Evolutionary conservation across 2,113 vertebrate species (phyloP), one percentile per base, ranked within the genome.

Genomic region (Heterotilapia buettikoferi): DNA sequence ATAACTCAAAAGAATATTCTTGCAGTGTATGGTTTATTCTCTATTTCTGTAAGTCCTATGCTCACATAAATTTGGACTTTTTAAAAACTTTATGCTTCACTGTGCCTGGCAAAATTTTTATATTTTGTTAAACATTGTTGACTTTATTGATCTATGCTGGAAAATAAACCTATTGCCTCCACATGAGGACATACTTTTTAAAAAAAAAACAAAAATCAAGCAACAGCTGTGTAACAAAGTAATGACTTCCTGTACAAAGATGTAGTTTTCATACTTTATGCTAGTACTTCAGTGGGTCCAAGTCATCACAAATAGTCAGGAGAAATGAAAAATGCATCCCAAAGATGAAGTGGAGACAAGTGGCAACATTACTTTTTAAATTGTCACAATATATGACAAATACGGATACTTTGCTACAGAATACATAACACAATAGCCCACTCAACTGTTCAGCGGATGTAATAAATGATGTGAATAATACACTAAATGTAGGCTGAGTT

Each of bases 271-370:
- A 61, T 61, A 61, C 16, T 19, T 61, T 5, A 33, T 33, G 16
- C 16, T 19, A 4, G 57, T 61, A 61, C 29, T 3, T 61, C 57
- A 61, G 3, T 33, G 9, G 29, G 29, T 61, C 2, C 0, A n/a
- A 63, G 2, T 36, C 9, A 63, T 63, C 59, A 36, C 29, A 36
- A 24, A 71, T 19, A 61, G 14, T 61, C 16, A 33, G 57, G 57
- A 10, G 0, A 61, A 10, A 19, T 61, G 26, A 61, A 61, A 61
- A 61, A 61, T 61, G 9, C 9, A 61, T 61, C 3, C 29, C 16
- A 19, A 61, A 33, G 29, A 61, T 61, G 29, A 61, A 61, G 5
- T 0, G 57, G 3, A 61, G 57, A 61, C 57, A 61, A 61, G 0
- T 31, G 57, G 14, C 26, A 61, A 61, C 57, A 61, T 61, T 61